phyloP scores from a whole-genome alignment of 2,113 vertebrate genomes.

The Ceuthmochares aereus region DNA sequence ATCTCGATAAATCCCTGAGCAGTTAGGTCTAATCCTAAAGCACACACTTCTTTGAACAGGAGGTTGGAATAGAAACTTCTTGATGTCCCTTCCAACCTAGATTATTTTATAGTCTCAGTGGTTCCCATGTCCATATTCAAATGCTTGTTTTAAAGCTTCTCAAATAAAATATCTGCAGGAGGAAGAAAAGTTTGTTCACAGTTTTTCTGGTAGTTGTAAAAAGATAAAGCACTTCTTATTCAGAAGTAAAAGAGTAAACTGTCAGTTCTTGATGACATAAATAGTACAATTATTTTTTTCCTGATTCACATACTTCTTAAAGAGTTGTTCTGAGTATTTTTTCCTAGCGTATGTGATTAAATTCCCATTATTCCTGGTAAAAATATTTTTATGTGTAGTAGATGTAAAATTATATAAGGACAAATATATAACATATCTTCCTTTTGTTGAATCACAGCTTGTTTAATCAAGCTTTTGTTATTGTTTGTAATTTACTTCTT shows the following conservation, averaged over 20 bases:
- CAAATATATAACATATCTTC: neutral
- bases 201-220: neutral
- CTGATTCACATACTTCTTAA: neutral
- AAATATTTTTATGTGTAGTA: fast-evolving
- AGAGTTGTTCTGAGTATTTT: neutral
- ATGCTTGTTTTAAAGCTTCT: neutral
- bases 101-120: neutral
- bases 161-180: neutral
- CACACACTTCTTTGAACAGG: neutral
- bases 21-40: neutral
- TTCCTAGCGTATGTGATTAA: neutral
- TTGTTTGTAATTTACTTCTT: neutral
- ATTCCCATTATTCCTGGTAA: neutral
- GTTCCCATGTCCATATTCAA: neutral
- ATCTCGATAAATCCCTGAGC: neutral
- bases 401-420: neutral
- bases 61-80: neutral
- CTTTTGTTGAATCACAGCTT: neutral
- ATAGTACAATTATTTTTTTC: neutral
- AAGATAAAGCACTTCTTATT: neutral
- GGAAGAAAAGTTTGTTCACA: neutral
- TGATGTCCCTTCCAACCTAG: neutral
- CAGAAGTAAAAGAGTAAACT: neutral
- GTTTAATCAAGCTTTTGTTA: neutral
- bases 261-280: neutral